Percentiles rank a stretch among this genome's conserved stretches.
These are phyloP conservation scores for Brachyhypopomus occidentalis DNA, from an alignment of 2,113 vertebrate species.

Conservation along the genomic window DNA sequence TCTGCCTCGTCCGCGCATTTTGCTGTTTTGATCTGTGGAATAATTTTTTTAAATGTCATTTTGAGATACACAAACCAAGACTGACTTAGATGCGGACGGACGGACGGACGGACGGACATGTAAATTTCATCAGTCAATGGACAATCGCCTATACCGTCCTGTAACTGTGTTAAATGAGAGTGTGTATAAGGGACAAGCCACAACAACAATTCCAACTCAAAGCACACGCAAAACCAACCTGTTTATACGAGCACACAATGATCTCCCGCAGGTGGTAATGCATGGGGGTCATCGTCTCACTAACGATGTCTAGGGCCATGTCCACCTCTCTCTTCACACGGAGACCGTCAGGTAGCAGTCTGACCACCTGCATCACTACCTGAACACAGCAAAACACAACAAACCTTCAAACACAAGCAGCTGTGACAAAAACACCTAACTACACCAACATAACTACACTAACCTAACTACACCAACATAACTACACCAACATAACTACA, in stretches of 20 bases:
- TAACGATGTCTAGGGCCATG: constrained; percentile 81
- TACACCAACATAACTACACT: background rate
- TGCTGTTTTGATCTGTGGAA: constrained; percentile 73
- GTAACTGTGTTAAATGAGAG: too few relatives aligned
- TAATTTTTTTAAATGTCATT: background rate
- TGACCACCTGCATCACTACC: constrained; percentile 86
- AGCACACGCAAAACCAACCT: constrained; percentile 69
- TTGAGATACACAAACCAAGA: background rate
- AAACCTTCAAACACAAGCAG: background rate
- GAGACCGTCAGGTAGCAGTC: constrained; percentile 79
- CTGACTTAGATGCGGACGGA: background rate
- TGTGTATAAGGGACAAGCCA: background rate
- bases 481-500: too few relatives aligned
- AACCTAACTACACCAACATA: background rate
- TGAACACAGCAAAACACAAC: constrained; percentile 53
- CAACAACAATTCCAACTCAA: background rate
- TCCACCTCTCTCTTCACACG: constrained; percentile 85
- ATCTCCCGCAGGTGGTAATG: constrained; percentile 87
- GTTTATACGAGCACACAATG: constrained; percentile 84
- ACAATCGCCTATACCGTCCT: too few relatives aligned
- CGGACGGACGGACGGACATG: too few relatives aligned
- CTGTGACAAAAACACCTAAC: too few relatives aligned
- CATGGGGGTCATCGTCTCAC: constrained; percentile 91
- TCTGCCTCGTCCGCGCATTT: constrained; percentile 69
- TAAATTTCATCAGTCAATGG: too few relatives aligned